A percentile compares a stretch with the other conserved stretches of the same genome.
phyloP scores from a whole-genome alignment of 2,113 vertebrate species.

The Perca schrenkii region DNA sequence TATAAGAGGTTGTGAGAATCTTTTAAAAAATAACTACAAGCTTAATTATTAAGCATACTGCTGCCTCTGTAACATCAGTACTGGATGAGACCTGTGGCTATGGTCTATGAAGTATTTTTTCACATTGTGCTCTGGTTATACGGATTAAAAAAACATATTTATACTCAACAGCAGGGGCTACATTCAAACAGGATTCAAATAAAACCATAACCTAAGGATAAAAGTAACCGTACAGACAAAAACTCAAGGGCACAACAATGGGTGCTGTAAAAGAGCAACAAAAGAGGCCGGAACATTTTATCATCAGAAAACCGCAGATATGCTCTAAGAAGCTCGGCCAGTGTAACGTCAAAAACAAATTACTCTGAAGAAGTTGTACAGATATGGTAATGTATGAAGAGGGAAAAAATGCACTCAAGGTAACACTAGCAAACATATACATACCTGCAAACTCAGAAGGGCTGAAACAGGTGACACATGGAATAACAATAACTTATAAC shows the following conservation, averaged over 20 bases:
- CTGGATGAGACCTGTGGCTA: neutral
- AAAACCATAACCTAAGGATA: neutral
- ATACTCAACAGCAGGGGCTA: neutral
- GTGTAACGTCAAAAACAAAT: neutral
- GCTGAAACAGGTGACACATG: too few relatives aligned
- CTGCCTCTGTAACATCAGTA: constrained; percentile 11
- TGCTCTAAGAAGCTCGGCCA: neutral
- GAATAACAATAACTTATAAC: too few relatives aligned
- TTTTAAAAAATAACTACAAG: constrained; percentile 17
- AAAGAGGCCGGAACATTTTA: neutral
- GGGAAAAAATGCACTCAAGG: neutral
- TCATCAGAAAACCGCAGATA: too few relatives aligned
- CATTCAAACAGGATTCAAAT: constrained; percentile 19
- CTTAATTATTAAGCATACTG: constrained; percentile 50
- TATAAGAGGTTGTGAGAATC: constrained; percentile 28
- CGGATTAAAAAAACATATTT: neutral
- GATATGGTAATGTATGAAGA: neutral
- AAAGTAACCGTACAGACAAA: neutral
- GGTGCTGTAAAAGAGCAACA: neutral
- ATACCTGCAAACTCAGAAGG: too few relatives aligned
- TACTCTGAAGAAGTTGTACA: neutral
- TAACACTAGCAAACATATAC: neutral
- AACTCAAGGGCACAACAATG: neutral
- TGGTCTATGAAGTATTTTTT: neutral
- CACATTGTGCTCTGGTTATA: neutral